Base-by-base conservation (phyloP, 2,797 vertebrate genomes). In the Botia kubotai region DNA sequence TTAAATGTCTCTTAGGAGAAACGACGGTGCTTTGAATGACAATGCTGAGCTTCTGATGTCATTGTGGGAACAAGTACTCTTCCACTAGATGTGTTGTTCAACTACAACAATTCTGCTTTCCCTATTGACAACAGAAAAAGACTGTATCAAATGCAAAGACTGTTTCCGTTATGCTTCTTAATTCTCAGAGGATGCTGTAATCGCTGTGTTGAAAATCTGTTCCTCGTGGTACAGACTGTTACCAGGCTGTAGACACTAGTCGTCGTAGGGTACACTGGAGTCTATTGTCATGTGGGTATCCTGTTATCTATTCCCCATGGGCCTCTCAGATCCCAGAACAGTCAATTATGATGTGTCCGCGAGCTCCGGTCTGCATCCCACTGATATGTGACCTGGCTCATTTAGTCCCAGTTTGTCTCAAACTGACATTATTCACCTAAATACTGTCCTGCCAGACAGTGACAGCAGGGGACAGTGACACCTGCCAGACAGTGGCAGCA, bases 301-400 rank as follows among this genome's bases (percentile, higher is more conserved):
- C 16, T 74, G 60, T 33, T 26, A 29, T 63, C 48, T 80, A 46
- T 33, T 80, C 70, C 78, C 78, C 4, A 19, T 46, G 36, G 78
- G 29, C 50, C 70, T 29, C 77, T 70, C 17, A 75, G 55, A 63
- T 79, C 77, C 76, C 82, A 79, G 72, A 19, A 77, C 82, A 79
- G 82, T 83, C 82, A 83, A 83, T 83, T 79, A 83, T 36, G 76
- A 33, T 63, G 55, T 83, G 76, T 73, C 82, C 36, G 55, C 55
- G 75, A 72, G 82, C 82, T 75, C 71, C 21, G 33, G 53, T 75
- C 82, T 79, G 70, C 48, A 75, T 82, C 70, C 70, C 78, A 33
- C 65, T 69, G 52, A 81, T 77, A 77, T 12, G 53, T 16, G 72
- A 53, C 55, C 68, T 71, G 68, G 43, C 57, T 79, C 68, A 63